Conservation (phyloP, 2,888 invertebrate species). For the Lycophotia porphyrea region DNA sequence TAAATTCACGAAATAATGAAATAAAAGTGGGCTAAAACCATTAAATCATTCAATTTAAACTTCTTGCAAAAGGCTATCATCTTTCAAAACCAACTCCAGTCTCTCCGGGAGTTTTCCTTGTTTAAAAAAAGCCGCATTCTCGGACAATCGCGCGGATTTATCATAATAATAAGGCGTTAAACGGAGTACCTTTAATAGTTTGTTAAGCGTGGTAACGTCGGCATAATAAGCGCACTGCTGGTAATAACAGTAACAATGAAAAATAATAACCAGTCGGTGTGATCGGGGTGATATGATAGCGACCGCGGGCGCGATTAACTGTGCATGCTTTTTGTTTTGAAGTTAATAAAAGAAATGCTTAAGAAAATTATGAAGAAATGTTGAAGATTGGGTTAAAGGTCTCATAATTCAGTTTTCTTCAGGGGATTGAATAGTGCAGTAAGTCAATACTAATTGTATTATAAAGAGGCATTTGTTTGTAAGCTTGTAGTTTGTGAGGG, state of each 20-base stretch:
- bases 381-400: not conserved
- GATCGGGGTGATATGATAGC: slow-evolving; percentile 64
- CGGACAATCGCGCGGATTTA: slow-evolving; percentile 79
- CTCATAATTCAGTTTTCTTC: not conserved
- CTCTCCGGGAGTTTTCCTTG: slow-evolving; percentile 36
- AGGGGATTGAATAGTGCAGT: not conserved
- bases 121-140: slow-evolving; percentile 59
- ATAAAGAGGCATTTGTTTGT: too few species aligned
- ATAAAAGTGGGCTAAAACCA: not conserved
- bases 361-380: slow-evolving; percentile 16
- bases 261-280: slow-evolving; percentile 81
- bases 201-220: slow-evolving; percentile 85
- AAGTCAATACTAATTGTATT: not conserved
- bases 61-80: not conserved
- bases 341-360: slow-evolving; percentile 34
- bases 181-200: slow-evolving; percentile 87
- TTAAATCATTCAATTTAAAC: slow-evolving; percentile 6
- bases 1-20: not conserved
- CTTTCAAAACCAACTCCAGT: not conserved
- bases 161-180: slow-evolving; percentile 84
- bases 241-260: slow-evolving; percentile 88
- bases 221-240: slow-evolving; percentile 80
- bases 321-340: slow-evolving; percentile 51
- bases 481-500: too few species aligned
- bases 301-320: slow-evolving; percentile 50